Evolutionary conservation across 2,797 vertebrate species (phyloP).

Genomic region (Poecile montanus): DNA sequence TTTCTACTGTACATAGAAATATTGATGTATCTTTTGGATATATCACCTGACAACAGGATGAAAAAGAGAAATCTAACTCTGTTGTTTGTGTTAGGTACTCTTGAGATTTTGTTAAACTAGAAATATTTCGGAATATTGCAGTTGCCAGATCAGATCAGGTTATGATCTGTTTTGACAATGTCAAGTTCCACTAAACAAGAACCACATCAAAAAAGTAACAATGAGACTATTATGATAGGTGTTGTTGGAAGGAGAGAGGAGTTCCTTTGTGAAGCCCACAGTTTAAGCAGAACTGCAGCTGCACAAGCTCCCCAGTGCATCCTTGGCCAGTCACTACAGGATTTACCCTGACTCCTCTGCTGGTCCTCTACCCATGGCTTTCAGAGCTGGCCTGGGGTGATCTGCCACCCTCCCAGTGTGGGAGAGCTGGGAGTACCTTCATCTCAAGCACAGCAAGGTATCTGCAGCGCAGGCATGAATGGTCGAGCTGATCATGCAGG

Average conservation of each 20-base stretch:
- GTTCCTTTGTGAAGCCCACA: neutral
- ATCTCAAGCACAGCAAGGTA: neutral
- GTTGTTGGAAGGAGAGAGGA: neutral
- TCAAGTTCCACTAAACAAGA: neutral
- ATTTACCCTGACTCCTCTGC: neutral
- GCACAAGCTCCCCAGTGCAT: neutral
- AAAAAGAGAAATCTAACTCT: neutral
- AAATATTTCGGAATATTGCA: slow-evolving; percentile 8
- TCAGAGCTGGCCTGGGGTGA: neutral
- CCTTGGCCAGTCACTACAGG: neutral
- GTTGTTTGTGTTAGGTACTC: neutral
- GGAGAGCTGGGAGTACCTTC: neutral
- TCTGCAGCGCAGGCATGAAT: neutral
- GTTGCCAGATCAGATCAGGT: neutral
- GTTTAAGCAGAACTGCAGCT: neutral
- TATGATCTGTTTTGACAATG: neutral
- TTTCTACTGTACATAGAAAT: neutral
- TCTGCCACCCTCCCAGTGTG: neutral
- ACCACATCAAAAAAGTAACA: neutral
- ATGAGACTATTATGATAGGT: fast-evolving
- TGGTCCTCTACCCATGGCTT: neutral
- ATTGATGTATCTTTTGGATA: neutral
- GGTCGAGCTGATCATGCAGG: neutral
- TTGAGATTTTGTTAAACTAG: neutral
- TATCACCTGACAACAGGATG: neutral